Percentiles rank a stretch among this genome's conserved stretches.
Conservation (phyloP, 2,797 vertebrate species). For the Micromesistius poutassou region DNA sequence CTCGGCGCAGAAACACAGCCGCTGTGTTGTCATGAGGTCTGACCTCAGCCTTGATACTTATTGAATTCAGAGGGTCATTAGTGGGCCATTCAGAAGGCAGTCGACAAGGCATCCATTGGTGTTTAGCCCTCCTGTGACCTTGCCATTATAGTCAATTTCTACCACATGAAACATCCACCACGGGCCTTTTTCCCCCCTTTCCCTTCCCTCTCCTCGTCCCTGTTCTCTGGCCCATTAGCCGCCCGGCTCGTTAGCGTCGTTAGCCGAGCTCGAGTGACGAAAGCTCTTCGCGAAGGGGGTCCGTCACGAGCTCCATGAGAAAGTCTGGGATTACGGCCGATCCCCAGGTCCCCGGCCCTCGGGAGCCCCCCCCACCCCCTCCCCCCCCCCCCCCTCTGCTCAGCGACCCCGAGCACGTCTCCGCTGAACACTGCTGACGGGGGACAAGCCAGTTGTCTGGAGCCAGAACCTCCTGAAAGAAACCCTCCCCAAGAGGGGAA, state of each 20-base stretch:
- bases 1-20: conserved; percentile 19
- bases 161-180: conserved; percentile 52
- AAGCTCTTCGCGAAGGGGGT: conserved; percentile 38
- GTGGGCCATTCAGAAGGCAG: conserved; percentile 50
- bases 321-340: conserved; percentile 28
- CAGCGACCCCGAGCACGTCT: conserved; percentile 14
- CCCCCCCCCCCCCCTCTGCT: conserved; percentile 4
- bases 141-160: conserved; percentile 57
- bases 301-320: conserved; percentile 30
- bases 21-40: conserved; percentile 52
- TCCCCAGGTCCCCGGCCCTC: conserved; percentile 22
- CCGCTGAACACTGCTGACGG: conserved; percentile 19
- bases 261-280: conserved; percentile 40
- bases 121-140: conserved; percentile 66
- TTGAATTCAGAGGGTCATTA: conserved; percentile 63
- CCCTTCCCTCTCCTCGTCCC: conserved; percentile 6
- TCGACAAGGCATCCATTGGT: conserved; percentile 56
- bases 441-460: conserved; percentile 14
- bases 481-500: neutral
- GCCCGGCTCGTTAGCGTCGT: conserved; percentile 53
- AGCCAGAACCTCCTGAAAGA: neutral
- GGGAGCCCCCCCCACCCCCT: conserved; percentile 9
- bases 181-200: conserved; percentile 24
- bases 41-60: conserved; percentile 48
- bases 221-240: conserved; percentile 59